Evolutionary conservation across 2,888 invertebrate species (phyloP).

Genomic region (Euphydryas editha): DNA sequence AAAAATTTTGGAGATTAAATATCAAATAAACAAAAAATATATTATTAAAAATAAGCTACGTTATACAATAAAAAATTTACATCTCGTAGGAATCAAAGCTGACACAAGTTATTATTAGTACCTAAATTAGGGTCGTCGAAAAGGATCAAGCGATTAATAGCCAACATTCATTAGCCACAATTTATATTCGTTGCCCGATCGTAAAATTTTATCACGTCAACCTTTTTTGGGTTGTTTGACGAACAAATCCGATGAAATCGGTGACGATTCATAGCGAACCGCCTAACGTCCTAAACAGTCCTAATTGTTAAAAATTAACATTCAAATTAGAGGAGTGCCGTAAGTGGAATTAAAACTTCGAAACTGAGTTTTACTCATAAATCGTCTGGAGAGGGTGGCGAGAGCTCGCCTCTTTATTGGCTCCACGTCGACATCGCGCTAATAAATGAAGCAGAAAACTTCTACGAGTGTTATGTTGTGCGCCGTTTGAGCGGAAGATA

Average conservation of each 20-base stretch:
- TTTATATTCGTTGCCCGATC: slow-evolving; percentile 20
- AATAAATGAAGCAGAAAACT: slow-evolving; percentile 83
- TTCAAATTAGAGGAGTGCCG: slow-evolving; percentile 78
- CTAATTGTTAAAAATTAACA: slow-evolving; percentile 82
- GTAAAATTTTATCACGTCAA: slow-evolving; percentile 35
- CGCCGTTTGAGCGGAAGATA: slow-evolving; percentile 71
- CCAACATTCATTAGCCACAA: slow-evolving; percentile 23
- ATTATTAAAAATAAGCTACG: not conserved
- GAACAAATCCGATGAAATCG: slow-evolving; percentile 38
- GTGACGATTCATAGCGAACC: slow-evolving; percentile 63
- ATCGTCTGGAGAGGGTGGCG: slow-evolving; percentile 78
- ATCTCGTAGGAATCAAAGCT: not conserved
- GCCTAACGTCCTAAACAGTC: slow-evolving; percentile 74
- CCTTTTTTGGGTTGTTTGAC: slow-evolving; percentile 31
- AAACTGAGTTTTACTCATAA: slow-evolving; percentile 70
- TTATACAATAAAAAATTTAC: not conserved
- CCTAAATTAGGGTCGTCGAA: slow-evolving; percentile 25
- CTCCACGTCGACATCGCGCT: slow-evolving; percentile 75
- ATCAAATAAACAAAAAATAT: not conserved
- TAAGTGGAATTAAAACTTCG: slow-evolving; percentile 76
- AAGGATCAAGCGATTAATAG: slow-evolving; percentile 23
- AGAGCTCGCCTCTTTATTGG: slow-evolving; percentile 73
- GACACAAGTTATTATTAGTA: slow-evolving; percentile 13
- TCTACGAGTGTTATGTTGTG: slow-evolving; percentile 66
- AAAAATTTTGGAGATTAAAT: not conserved